phyloP scores from a whole-genome alignment of 2,888 invertebrate species.

The Sphaerophoria taeniata region DNA sequence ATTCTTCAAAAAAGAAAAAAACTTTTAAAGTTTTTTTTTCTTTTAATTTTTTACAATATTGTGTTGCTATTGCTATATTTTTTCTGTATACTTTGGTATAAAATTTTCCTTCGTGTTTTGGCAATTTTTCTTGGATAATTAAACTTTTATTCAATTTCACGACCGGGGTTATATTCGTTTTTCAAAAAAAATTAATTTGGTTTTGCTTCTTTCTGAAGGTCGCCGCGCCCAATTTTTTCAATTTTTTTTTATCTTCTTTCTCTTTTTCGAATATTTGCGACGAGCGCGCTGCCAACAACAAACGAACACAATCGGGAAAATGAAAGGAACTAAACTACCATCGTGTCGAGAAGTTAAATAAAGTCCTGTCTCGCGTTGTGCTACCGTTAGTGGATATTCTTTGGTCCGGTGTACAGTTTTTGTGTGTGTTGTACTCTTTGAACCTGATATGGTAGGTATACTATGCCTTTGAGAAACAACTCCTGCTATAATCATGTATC shows the following conservation, averaged over 20 bases:
- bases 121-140: conserved; percentile 44
- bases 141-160: conserved; percentile 48
- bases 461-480: conserved; percentile 47
- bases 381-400: conserved; percentile 41
- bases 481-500: conserved; percentile 43
- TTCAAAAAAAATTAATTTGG: conserved; percentile 34
- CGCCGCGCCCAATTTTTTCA: conserved; percentile 82
- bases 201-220: conserved; percentile 75
- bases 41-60: conserved; percentile 22
- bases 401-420: conserved; percentile 55
- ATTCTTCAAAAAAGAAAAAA: conserved; percentile 16
- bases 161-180: conserved; percentile 48
- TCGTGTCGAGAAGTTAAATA: conserved; percentile 69
- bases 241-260: conserved; percentile 61
- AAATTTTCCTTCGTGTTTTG: conserved; percentile 61
- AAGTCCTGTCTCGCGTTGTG: conserved; percentile 60
- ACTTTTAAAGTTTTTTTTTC: conserved; percentile 39
- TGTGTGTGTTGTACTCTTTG: conserved; percentile 35
- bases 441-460: conserved; percentile 3
- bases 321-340: conserved; percentile 81
- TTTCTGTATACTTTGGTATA: conserved; percentile 64
- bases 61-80: conserved; percentile 65
- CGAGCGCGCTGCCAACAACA: conserved; percentile 79
- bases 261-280: conserved; percentile 75
- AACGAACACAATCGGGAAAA: conserved; percentile 81